phyloP scores from a whole-genome alignment of 2,113 vertebrate genomes.

The Synchiropus splendidus region DNA sequence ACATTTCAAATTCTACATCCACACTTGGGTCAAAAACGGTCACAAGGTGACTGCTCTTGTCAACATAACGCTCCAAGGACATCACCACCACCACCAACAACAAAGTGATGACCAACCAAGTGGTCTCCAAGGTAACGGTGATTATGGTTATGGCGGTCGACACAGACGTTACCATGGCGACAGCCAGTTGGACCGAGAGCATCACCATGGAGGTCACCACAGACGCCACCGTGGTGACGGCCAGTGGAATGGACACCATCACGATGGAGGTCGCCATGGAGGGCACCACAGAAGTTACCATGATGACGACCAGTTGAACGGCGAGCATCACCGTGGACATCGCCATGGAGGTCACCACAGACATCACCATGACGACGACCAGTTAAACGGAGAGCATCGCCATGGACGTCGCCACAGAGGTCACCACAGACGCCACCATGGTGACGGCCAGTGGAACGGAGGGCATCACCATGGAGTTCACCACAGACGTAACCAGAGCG shows the following conservation, averaged over 20 bases:
- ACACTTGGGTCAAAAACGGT: constrained; percentile 39
- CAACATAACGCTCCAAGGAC: constrained; percentile 15
- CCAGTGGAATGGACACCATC: background rate
- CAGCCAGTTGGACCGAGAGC: background rate
- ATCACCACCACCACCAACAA: constrained; percentile 2
- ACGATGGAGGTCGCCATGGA: too few relatives aligned
- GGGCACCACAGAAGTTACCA: background rate
- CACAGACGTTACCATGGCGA: background rate
- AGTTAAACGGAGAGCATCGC: constrained; percentile 1
- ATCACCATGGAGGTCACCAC: constrained; percentile 1
- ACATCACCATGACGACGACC: background rate
- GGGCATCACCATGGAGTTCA: constrained; percentile 1
- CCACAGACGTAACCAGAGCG: background rate
- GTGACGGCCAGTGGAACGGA: background rate
- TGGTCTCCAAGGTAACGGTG: too few relatives aligned
- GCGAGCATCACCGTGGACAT: background rate
- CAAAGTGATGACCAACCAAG: background rate
- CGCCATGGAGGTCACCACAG: background rate
- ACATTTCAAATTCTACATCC: constrained; percentile 32
- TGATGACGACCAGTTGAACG: background rate
- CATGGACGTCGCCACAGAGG: background rate
- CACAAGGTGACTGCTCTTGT: constrained; percentile 29
- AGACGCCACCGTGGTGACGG: background rate
- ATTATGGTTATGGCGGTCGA: too few relatives aligned
- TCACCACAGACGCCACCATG: background rate